Evolutionary conservation across 37 sponge, comb jelly and placozoan species (phyloP), one percentile per base, ranked within the genome.

Genomic region (Crambe crambe): DNA sequence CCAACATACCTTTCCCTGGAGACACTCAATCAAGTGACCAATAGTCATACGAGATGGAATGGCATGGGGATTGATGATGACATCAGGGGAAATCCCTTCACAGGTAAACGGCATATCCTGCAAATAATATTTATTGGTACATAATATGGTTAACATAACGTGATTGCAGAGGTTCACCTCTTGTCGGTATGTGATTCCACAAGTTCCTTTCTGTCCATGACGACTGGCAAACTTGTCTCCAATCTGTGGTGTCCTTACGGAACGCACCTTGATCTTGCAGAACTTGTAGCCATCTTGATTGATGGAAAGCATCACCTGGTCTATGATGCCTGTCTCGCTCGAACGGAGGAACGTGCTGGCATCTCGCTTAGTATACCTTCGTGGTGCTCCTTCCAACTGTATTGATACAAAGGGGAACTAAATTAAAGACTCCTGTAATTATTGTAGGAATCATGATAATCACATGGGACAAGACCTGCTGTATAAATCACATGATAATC

Each of bases 221-320:
- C 99, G 81, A 81, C 97, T 96, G 56, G 99, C 99, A 84, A 98
- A 98, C 91, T 98, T 98, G 89, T 98, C 99, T 25, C 99, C 99
- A 58, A 98, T 96, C 89, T 98, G 97, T 9, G 99, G 99, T 17
- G 94, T 83, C 56, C 99, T 79, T 27, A 98, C 95, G 0, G 97
- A 96, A 17, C 99, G 85, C 2, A 98, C 99, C 43, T 85, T 90
- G 27, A 98, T 91, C 89, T 98, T 98, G 44, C 95, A 94, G 75
- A 98, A 98, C 89, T 96, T 96, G 87, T 94, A 96, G 22, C 99
- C 99, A 43, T 98, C 99, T 69, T 91, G 92, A 78, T 94, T 94
- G 47, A 98, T 90, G 1, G 99, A 97, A 42, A 98, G 67, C 94
- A 97, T 93, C 30, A 97, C 98, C 81, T 97, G 98, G 58, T 98